phyloP scores from a whole-genome alignment of 1,140 invertebrate species.

The Cepaea nemoralis region DNA sequence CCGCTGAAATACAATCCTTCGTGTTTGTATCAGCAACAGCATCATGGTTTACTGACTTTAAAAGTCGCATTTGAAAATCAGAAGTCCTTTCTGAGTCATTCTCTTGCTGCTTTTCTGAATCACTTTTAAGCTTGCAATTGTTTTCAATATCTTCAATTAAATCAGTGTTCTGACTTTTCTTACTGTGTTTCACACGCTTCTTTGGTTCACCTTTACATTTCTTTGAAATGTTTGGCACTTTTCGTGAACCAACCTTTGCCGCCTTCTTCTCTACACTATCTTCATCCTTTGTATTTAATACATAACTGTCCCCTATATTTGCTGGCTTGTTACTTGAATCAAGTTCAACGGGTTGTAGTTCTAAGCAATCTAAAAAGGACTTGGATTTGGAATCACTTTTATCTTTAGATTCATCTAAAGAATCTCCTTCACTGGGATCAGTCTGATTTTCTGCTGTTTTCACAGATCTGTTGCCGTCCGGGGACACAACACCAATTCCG shows the following conservation, averaged over 20 bases:
- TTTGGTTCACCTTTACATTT: background rate
- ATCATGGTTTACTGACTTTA: background rate
- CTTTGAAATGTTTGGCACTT: background rate
- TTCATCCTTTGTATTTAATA: background rate
- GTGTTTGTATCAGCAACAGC: background rate
- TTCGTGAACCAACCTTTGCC: background rate
- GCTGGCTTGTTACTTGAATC: background rate
- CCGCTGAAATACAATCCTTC: background rate
- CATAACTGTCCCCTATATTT: background rate
- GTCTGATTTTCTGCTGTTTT: background rate
- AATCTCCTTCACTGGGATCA: background rate
- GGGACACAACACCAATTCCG: background rate
- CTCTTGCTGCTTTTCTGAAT: background rate
- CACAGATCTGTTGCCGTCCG: background rate
- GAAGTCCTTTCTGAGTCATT: background rate
- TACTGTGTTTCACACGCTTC: background rate
- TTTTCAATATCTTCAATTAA: background rate
- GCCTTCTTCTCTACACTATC: background rate
- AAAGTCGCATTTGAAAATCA: background rate
- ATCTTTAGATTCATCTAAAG: background rate
- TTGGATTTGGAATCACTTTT: background rate
- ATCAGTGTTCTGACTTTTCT: background rate
- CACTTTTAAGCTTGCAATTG: background rate
- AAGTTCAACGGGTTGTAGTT: constrained; percentile 16
- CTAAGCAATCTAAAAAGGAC: constrained; percentile 13